Percentiles rank a stretch among this genome's conserved stretches.
Conservation (phyloP, 2,113 vertebrate genomes). For the Syngnathoides biaculeatus region DNA sequence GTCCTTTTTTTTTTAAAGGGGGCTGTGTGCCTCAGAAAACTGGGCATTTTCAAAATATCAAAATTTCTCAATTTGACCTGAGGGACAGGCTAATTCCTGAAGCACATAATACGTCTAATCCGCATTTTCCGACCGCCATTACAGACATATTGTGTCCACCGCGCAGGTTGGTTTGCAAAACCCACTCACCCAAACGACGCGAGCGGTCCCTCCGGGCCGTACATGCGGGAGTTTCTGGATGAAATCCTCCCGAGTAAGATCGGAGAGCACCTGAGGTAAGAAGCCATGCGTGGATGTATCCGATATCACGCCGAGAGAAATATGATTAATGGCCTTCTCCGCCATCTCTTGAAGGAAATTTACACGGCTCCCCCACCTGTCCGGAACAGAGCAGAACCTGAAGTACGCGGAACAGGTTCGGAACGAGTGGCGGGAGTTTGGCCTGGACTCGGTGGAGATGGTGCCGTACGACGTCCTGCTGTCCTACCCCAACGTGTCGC, state of each 20-base stretch:
- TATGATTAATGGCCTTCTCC: neutral
- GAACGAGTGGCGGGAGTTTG: conserved; percentile 85
- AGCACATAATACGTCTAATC: too few relatives aligned
- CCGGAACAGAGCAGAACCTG: conserved; percentile 85
- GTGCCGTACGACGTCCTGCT: conserved; percentile 89
- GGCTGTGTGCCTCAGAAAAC: too few relatives aligned
- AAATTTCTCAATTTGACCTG: neutral
- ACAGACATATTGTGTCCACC: conserved; percentile 17
- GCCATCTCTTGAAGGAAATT: conserved; percentile 81
- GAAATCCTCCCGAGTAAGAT: conserved; percentile 88
- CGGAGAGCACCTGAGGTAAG: conserved; percentile 83
- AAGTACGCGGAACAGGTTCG: conserved; percentile 83
- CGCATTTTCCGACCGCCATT: neutral
- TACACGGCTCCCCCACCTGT: conserved; percentile 86
- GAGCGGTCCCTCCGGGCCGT: conserved; percentile 32
- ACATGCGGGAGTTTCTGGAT: conserved; percentile 76
- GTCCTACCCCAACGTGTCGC: conserved; percentile 84
- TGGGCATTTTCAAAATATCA: too few relatives aligned
- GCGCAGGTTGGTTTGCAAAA: conserved; percentile 84
- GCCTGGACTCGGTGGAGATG: conserved; percentile 86
- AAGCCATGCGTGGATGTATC: neutral
- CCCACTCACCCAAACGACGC: conserved; percentile 41
- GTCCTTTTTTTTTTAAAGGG: too few relatives aligned
- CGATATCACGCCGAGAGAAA: too few relatives aligned
- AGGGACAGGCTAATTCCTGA: too few relatives aligned